Percentiles rank a stretch among this genome's conserved stretches.
phyloP scores from a whole-genome alignment of 92 coral and sea anemone species.

The Palythoa grandiflora region DNA sequence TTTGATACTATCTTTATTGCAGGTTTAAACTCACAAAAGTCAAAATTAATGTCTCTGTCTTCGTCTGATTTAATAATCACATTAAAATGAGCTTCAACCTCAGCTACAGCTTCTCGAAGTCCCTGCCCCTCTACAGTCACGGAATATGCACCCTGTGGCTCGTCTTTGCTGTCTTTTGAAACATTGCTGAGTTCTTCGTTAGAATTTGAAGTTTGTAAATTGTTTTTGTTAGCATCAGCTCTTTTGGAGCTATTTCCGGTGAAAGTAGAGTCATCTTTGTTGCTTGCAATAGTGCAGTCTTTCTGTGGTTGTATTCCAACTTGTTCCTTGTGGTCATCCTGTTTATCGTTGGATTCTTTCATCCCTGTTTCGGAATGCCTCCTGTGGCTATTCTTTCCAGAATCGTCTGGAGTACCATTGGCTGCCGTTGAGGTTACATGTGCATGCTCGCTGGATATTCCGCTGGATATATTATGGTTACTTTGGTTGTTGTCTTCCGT shows the following conservation, averaged over 20 bases:
- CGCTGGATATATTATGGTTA: not conserved
- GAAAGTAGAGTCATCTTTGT: not conserved
- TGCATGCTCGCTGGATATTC: not conserved
- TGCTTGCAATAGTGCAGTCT: not conserved
- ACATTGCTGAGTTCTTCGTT: not conserved
- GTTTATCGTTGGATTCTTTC: not conserved
- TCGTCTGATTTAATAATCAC: not conserved
- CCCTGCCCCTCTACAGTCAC: constrained; percentile 20
- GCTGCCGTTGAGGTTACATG: not conserved
- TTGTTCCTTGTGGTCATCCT: not conserved
- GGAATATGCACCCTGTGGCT: not conserved
- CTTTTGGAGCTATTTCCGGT: not conserved
- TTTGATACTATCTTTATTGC: constrained; percentile 10
- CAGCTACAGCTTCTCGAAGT: constrained; percentile 42
- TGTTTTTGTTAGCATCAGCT: not conserved
- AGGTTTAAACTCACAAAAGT: not conserved
- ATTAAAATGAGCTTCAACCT: constrained; percentile 7
- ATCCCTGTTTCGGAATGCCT: not conserved
- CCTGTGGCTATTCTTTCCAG: not conserved
- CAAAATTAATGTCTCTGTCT: not conserved
- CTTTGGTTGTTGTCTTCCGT: not conserved
- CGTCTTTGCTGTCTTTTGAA: constrained; percentile 3
- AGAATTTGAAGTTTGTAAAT: not conserved
- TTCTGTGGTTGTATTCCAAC: not conserved
- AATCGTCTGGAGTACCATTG: not conserved